phyloP scores from a whole-genome alignment of 2,888 invertebrate genomes.

The Hirtodrosophila alboralis region DNA sequence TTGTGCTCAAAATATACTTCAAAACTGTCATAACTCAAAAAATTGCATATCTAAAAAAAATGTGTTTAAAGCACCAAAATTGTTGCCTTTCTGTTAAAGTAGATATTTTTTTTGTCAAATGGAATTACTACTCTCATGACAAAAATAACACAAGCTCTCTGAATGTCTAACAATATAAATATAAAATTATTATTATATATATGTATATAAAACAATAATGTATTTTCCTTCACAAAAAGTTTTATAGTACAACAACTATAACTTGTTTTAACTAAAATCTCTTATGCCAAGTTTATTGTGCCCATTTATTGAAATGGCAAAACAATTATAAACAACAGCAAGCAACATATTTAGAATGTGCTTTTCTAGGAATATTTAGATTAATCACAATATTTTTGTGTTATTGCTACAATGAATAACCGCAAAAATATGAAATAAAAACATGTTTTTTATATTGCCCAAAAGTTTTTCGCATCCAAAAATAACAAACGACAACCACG shows the following conservation, averaged over 20 bases:
- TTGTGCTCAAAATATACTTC: too few relatives aligned
- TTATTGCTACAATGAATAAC: constrained; percentile 49
- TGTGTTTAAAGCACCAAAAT: too few relatives aligned
- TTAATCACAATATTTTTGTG: constrained; percentile 52
- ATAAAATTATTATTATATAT: too few relatives aligned
- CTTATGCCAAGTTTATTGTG: constrained; percentile 16
- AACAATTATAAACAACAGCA: neutral
- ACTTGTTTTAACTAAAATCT: neutral
- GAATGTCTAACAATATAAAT: too few relatives aligned
- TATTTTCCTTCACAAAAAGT: neutral
- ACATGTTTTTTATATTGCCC: constrained; percentile 59
- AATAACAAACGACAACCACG: constrained; percentile 55
- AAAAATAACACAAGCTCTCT: too few relatives aligned
- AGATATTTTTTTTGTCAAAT: too few relatives aligned
- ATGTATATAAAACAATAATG: too few relatives aligned
- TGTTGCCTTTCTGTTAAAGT: too few relatives aligned
- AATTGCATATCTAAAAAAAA: too few relatives aligned
- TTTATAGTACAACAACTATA: too few relatives aligned
- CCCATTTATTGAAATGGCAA: neutral
- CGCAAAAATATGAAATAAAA: constrained; percentile 65
- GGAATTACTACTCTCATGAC: too few relatives aligned
- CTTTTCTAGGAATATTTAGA: constrained; percentile 14
- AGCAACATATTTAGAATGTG: neutral
- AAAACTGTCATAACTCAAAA: too few relatives aligned
- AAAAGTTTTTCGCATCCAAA: constrained; percentile 55